These are phyloP conservation scores for Colostygia pectinataria DNA, from an alignment of 2,888 invertebrate species.

Conservation along the genomic window DNA sequence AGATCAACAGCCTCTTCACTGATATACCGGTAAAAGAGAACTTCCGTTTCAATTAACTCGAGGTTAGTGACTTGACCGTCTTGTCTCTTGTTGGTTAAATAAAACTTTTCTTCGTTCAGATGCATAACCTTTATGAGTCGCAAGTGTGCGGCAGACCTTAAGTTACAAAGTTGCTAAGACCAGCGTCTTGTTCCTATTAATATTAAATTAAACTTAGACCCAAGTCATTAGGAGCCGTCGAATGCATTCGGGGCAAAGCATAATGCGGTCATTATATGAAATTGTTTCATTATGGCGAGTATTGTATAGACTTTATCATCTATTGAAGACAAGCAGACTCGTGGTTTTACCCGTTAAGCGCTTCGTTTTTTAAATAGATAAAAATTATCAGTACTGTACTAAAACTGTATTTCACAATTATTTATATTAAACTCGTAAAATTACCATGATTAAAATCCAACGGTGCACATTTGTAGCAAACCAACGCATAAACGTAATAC, in stretches of 20 bases:
- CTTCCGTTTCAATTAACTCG: too few relatives aligned
- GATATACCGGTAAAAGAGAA: too few relatives aligned
- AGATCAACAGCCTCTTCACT: too few relatives aligned
- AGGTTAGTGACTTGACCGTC: too few relatives aligned
- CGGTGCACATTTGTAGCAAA: constrained; percentile 19
- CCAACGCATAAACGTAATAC: constrained; percentile 28
- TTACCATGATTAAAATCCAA: constrained; percentile 24
- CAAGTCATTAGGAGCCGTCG: constrained; percentile 75
- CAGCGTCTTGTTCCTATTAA: constrained; percentile 70
- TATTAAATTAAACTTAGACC: constrained; percentile 78
- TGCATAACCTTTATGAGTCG: constrained; percentile 23
- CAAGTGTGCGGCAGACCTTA: constrained; percentile 41
- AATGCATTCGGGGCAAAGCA: constrained; percentile 63
- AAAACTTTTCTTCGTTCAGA: too few relatives aligned
- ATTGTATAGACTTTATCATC: too few relatives aligned
- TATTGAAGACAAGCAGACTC: too few relatives aligned
- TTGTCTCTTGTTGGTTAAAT: too few relatives aligned
- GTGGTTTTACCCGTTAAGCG: too few relatives aligned
- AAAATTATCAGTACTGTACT: too few relatives aligned
- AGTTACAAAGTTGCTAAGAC: constrained; percentile 62
- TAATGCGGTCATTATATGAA: constrained; percentile 64
- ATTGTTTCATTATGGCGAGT: constrained; percentile 30
- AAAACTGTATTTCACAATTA: not conserved
- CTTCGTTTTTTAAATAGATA: too few relatives aligned
- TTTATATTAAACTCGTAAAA: constrained; percentile 4